phyloP scores from a whole-genome alignment of 2,888 invertebrate genomes.

The Drosophila algonquin region DNA sequence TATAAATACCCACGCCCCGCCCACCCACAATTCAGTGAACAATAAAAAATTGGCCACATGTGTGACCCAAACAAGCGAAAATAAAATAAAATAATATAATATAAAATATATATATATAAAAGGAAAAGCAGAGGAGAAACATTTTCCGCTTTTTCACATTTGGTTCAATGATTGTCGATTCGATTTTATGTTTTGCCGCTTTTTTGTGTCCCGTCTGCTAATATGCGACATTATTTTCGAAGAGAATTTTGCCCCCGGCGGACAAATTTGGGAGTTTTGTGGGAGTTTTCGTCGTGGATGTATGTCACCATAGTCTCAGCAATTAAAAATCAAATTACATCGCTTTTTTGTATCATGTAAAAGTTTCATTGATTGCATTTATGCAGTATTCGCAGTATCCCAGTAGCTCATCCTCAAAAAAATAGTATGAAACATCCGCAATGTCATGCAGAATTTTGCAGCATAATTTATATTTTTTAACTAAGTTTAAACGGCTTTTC shows the following conservation, averaged over 20 bases:
- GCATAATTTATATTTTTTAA: constrained; percentile 65
- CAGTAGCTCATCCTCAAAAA: neutral
- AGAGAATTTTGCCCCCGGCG: constrained; percentile 25
- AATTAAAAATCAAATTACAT: constrained; percentile 64
- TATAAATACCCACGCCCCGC: constrained; percentile 30
- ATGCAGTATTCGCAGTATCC: constrained; percentile 10
- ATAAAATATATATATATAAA: constrained; percentile 6
- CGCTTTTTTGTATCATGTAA: constrained; percentile 30
- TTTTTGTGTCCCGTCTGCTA: constrained; percentile 31
- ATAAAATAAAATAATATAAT: constrained; percentile 21
- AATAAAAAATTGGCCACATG: constrained; percentile 78
- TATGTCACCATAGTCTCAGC: constrained; percentile 35
- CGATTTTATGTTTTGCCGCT: constrained; percentile 52
- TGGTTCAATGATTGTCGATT: constrained; percentile 45
- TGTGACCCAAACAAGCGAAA: constrained; percentile 45
- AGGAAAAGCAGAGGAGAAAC: constrained; percentile 2
- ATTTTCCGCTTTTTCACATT: constrained; percentile 3
- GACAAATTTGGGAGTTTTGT: constrained; percentile 47
- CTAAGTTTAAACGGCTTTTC: constrained; percentile 76
- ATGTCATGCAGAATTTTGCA: constrained; percentile 38
- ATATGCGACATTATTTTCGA: constrained; percentile 43
- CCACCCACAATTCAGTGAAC: constrained; percentile 50
- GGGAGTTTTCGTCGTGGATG: constrained; percentile 26
- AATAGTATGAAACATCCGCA: constrained; percentile 44
- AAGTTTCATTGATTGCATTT: constrained; percentile 49